Evolutionary conservation across 2,113 vertebrate species (phyloP).

Genomic region (Colossoma macropomum): DNA sequence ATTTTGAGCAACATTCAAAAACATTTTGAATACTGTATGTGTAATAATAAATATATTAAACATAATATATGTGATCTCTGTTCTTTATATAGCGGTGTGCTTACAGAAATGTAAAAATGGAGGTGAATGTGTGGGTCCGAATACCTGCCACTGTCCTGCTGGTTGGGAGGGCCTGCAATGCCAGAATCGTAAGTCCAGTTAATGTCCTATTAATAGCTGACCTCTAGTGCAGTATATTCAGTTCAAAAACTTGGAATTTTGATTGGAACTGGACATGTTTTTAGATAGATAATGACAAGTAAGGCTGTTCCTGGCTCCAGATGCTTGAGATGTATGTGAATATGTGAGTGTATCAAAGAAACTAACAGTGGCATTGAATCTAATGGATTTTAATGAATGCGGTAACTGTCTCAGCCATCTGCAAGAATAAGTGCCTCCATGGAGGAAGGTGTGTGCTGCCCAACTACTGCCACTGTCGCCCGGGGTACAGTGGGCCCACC

Average conservation of each 20-base stretch:
- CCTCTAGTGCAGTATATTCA: not conserved
- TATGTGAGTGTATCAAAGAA: not conserved
- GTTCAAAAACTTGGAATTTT: not conserved
- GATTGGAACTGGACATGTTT: no score
- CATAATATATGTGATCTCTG: not conserved
- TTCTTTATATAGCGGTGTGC: slow-evolving; percentile 79
- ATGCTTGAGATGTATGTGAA: not conserved
- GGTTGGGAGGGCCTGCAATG: slow-evolving; percentile 88
- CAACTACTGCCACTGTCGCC: slow-evolving; percentile 83
- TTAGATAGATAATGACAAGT: no score
- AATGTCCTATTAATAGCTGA: not conserved
- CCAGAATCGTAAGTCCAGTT: slow-evolving; percentile 82
- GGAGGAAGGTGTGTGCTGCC: slow-evolving; percentile 85
- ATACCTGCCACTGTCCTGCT: slow-evolving; percentile 80
- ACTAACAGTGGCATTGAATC: not conserved
- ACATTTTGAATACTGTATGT: not conserved
- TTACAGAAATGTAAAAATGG: slow-evolving; percentile 88
- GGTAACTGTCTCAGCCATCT: slow-evolving; percentile 78
- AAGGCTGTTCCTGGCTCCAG: no score
- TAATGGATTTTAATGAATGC: not conserved
- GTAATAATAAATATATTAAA: not conserved
- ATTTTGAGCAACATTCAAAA: not conserved
- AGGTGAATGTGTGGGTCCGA: slow-evolving; percentile 86
- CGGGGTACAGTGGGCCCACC: slow-evolving; percentile 80
- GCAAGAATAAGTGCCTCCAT: slow-evolving; percentile 82